Evolutionary conservation across 1,140 invertebrate species (phyloP).

Genomic region (Asbolus verrucosus): DNA sequence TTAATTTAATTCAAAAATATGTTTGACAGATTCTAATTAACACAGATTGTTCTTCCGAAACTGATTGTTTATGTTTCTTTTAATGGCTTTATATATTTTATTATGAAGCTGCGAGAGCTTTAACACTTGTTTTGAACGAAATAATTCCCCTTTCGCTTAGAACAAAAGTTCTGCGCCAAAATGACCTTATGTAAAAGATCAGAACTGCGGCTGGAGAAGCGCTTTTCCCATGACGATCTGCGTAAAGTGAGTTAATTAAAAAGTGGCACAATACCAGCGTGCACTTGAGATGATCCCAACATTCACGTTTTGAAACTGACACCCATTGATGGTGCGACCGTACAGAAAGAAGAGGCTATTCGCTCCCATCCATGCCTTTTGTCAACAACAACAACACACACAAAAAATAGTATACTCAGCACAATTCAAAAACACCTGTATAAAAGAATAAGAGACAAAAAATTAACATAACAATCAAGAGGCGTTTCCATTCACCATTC

Average conservation of each 20-base stretch:
- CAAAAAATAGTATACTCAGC: constrained; percentile 49
- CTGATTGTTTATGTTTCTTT: too few relatives aligned
- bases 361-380: constrained; percentile 47
- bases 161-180: constrained; percentile 33
- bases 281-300: constrained; percentile 33
- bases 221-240: constrained; percentile 39
- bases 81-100: too few relatives aligned
- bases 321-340: constrained; percentile 48
- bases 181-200: constrained; percentile 16
- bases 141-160: constrained; percentile 39
- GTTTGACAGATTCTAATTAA: too few relatives aligned
- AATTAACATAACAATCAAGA: constrained; percentile 64
- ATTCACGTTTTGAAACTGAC: constrained; percentile 49
- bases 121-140: too few relatives aligned
- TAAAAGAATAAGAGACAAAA: constrained; percentile 65
- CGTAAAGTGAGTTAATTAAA: constrained; percentile 47
- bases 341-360: constrained; percentile 48
- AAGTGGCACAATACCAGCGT: constrained; percentile 40
- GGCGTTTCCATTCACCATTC: constrained; percentile 61
- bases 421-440: constrained; percentile 65
- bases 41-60: too few relatives aligned
- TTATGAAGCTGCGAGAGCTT: too few relatives aligned
- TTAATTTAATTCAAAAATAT: too few relatives aligned
- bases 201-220: constrained; percentile 12
- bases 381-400: constrained; percentile 40